A percentile compares a stretch with the other conserved stretches of the same genome.
phyloP scores from a whole-genome alignment of 2,888 invertebrate genomes.

The Trichogramma evanescens region DNA sequence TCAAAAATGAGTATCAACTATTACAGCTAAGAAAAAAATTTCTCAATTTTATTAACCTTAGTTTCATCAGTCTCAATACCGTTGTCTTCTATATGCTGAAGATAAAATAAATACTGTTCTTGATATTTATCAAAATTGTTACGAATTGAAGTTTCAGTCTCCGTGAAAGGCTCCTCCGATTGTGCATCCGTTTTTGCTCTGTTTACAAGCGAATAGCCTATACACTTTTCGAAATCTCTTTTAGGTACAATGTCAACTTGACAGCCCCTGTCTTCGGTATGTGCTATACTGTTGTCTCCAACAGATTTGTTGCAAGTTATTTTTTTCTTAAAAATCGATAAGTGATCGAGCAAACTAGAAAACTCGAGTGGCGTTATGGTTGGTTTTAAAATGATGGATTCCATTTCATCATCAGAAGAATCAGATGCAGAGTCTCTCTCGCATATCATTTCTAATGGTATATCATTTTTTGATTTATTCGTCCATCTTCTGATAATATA shows the following conservation, averaged over 20 bases:
- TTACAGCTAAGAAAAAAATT: too few relatives aligned
- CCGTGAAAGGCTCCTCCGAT: conserved; percentile 20
- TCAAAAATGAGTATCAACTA: too few relatives aligned
- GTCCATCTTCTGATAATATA: neutral
- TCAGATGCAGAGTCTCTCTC: conserved; percentile 36
- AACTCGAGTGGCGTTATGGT: conserved; percentile 2
- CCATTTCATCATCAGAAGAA: conserved; percentile 17
- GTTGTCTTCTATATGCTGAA: conserved; percentile 36
- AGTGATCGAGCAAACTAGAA: conserved; percentile 21
- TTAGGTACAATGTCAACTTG: conserved; percentile 32
- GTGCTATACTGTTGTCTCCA: conserved; percentile 19
- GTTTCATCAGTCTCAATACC: conserved; percentile 30
- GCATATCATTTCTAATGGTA: conserved; percentile 35
- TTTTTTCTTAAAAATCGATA: conserved; percentile 30
- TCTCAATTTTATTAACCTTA: conserved; percentile 5
- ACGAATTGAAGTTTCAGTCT: conserved; percentile 22
- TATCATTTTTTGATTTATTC: neutral
- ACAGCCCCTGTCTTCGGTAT: conserved; percentile 27
- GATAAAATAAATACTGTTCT: conserved; percentile 36
- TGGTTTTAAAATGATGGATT: neutral
- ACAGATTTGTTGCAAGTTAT: conserved; percentile 26
- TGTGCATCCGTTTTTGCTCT: conserved; percentile 27
- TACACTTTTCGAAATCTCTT: conserved; percentile 39
- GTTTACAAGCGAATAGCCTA: conserved; percentile 34
- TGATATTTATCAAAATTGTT: conserved; percentile 35